phyloP scores from a whole-genome alignment of 2,888 invertebrate species.

The Euzophera pinguis region DNA sequence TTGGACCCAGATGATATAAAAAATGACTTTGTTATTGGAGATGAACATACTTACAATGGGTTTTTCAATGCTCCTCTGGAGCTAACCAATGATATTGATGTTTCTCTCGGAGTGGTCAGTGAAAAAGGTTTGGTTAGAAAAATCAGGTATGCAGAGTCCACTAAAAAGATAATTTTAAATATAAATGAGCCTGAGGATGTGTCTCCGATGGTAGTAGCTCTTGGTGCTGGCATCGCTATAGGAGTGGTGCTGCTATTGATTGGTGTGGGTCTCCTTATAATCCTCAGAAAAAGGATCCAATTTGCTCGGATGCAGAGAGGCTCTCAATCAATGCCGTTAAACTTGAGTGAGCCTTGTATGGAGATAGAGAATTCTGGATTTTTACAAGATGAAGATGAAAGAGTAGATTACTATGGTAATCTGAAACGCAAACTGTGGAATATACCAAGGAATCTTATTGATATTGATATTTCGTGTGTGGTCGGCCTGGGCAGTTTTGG shows the following conservation, averaged over 20 bases:
- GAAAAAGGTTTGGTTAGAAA: conserved; percentile 82
- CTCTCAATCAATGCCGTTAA: conserved; percentile 81
- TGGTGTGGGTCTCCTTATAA: conserved; percentile 81
- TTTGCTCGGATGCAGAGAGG: conserved; percentile 69
- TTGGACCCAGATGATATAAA: conserved; percentile 83
- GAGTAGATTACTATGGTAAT: conserved; percentile 85
- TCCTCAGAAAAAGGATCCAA: conserved; percentile 71
- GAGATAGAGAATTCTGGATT: conserved; percentile 91
- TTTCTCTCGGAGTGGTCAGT: conserved; percentile 86
- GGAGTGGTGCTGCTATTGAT: conserved; percentile 84
- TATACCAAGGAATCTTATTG: conserved; percentile 84
- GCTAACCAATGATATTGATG: conserved; percentile 80
- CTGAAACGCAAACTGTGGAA: conserved; percentile 88
- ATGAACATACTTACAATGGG: conserved; percentile 85
- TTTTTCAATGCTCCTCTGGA: conserved; percentile 88
- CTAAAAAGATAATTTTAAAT: conserved; percentile 74
- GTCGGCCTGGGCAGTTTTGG: conserved; percentile 89
- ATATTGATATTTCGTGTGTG: conserved; percentile 84
- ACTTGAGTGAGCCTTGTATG: conserved; percentile 88
- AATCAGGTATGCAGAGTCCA: conserved; percentile 81
- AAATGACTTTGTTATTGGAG: conserved; percentile 87
- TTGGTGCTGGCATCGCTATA: conserved; percentile 83
- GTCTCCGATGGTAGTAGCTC: conserved; percentile 70
- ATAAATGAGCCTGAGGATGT: conserved; percentile 70
- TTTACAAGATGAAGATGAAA: conserved; percentile 84